Percentiles rank a stretch among this genome's conserved stretches.
Evolutionary conservation across 2,113 vertebrate genomes (phyloP).

Genomic region (Labeo catla): DNA sequence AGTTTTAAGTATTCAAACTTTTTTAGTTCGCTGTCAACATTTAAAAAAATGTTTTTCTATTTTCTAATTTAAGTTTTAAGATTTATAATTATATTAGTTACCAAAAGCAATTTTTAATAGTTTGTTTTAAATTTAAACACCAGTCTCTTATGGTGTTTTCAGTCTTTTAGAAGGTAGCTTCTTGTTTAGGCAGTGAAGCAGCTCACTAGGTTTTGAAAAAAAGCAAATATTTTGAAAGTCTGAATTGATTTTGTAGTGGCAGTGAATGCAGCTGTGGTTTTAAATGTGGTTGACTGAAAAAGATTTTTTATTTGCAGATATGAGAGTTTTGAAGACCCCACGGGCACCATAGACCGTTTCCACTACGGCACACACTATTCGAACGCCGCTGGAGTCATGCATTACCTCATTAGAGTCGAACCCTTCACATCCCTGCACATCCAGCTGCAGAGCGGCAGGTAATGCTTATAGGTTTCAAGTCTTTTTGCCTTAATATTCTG

Average conservation of each 20-base stretch:
- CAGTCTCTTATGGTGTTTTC: neutral
- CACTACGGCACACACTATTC: conserved; percentile 99
- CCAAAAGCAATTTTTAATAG: neutral
- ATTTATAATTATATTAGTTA: neutral
- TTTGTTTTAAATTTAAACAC: neutral
- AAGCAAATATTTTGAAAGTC: neutral
- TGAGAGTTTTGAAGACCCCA: conserved; percentile 95
- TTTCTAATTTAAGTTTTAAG: neutral
- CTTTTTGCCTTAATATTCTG: neutral
- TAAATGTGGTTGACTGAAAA: neutral
- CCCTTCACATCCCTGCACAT: conserved; percentile 96
- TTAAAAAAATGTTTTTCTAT: too few relatives aligned
- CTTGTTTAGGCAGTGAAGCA: neutral
- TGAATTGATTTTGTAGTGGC: neutral
- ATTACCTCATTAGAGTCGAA: conserved; percentile 93
- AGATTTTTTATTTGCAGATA: conserved; percentile 74
- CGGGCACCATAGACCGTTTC: conserved; percentile 93
- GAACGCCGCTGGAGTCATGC: conserved; percentile 96
- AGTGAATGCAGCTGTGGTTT: neutral
- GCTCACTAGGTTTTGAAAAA: neutral
- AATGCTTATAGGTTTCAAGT: neutral
- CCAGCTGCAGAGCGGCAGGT: conserved; percentile 97
- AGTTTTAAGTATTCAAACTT: too few relatives aligned
- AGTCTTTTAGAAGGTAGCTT: neutral
- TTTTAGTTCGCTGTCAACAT: neutral